These are phyloP conservation scores for Meloe dianella DNA, from an alignment of 2,888 invertebrate species.

Conservation along the genomic window DNA sequence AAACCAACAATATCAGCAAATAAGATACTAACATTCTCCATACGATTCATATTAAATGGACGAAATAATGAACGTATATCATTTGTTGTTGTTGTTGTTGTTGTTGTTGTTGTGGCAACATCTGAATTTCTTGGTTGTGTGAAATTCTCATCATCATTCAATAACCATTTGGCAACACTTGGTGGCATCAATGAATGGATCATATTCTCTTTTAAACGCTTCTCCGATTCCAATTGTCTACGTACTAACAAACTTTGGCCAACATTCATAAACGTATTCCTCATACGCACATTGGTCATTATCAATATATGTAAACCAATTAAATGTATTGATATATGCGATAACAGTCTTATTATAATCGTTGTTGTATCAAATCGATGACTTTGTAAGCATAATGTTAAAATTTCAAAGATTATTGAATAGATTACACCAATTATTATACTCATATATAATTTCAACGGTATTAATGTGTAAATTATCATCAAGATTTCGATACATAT, in stretches of 20 bases:
- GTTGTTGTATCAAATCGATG: conserved; percentile 51
- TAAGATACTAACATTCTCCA: conserved; percentile 95
- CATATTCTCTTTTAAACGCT: conserved; percentile 95
- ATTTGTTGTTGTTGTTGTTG: conserved; percentile 62
- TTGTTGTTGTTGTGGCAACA: conserved; percentile 56
- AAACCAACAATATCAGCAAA: conserved; percentile 99
- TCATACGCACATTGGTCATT: conserved; percentile 90
- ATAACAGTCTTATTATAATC: conserved; percentile 73
- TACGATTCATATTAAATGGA: conserved; percentile 95
- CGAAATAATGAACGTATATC: conserved; percentile 86
- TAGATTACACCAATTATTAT: conserved; percentile 79
- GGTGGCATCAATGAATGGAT: conserved; percentile 98
- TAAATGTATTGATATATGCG: conserved; percentile 88
- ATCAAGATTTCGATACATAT: conserved; percentile 87
- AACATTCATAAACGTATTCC: conserved; percentile 96
- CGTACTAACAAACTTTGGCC: conserved; percentile 91
- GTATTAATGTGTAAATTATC: conserved; percentile 91
- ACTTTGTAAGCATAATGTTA: conserved; percentile 61
- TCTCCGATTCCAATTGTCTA: conserved; percentile 90
- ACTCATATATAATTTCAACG: conserved; percentile 87
- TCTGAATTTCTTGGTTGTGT: conserved; percentile 63
- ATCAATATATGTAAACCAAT: conserved; percentile 92
- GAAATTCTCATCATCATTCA: conserved; percentile 73
- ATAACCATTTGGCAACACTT: conserved; percentile 84
- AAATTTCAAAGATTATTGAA: conserved; percentile 84